Evolutionary conservation across 2,113 vertebrate species (phyloP).

Genomic region (Cyprinodon variegatus): DNA sequence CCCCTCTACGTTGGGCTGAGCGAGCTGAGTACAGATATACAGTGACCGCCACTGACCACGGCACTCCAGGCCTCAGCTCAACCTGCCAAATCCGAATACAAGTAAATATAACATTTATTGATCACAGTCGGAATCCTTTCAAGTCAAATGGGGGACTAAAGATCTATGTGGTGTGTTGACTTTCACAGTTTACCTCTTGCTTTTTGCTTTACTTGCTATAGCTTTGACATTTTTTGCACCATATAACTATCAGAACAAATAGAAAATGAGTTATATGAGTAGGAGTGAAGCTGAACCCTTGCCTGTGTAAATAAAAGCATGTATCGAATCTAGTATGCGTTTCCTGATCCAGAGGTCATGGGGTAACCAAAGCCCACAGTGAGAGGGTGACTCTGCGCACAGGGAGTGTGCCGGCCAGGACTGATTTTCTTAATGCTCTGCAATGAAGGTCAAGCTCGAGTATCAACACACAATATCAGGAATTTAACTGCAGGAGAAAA

Average conservation of each 20-base stretch:
- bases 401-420: constrained; percentile 46
- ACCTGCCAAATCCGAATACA: constrained; percentile 84
- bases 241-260: constrained; percentile 49
- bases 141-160: constrained; percentile 4
- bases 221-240: constrained; percentile 57
- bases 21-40: constrained; percentile 87
- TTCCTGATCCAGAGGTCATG: constrained; percentile 68
- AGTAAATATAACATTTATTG: constrained; percentile 71
- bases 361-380: constrained; percentile 55
- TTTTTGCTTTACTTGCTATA: constrained; percentile 40
- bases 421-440: constrained; percentile 53
- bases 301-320: constrained; percentile 67
- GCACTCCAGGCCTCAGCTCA: constrained; percentile 80
- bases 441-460: constrained; percentile 33
- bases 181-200: constrained; percentile 33
- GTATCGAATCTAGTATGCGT: constrained; percentile 49
- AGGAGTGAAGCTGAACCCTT: constrained; percentile 50
- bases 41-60: constrained; percentile 85
- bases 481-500: constrained; percentile 36
- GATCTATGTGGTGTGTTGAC: constrained; percentile 1
- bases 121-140: not conserved
- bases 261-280: constrained; percentile 48
- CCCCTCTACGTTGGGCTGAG: constrained; percentile 82
- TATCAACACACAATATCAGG: constrained; percentile 58
- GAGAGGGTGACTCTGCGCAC: constrained; percentile 47